Conservation (phyloP, 2,888 invertebrate genomes). For the Patella caerulea region DNA sequence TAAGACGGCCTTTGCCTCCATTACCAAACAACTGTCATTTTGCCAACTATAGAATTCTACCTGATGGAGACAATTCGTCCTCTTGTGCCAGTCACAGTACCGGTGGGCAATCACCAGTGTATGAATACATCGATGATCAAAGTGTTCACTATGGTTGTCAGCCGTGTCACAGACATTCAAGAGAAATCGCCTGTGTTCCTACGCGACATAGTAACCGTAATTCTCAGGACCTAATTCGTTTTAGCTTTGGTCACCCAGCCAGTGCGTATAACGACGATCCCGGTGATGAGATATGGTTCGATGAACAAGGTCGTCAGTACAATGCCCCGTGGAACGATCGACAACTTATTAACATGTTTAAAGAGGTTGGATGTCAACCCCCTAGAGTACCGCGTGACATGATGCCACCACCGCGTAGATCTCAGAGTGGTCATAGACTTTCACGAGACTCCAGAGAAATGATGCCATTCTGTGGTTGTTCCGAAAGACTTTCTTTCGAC, state of each 20-base stretch:
- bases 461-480: slow-evolving; percentile 21
- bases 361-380: neutral
- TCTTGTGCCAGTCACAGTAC: slow-evolving; percentile 38
- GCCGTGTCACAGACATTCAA: slow-evolving; percentile 5
- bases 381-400: neutral
- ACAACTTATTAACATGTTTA: slow-evolving; percentile 2
- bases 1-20: neutral
- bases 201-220: neutral
- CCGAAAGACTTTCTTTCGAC: neutral
- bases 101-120: slow-evolving; percentile 43
- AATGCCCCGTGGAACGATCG: neutral
- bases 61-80: slow-evolving; percentile 33
- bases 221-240: slow-evolving; percentile 27
- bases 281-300: slow-evolving; percentile 3
- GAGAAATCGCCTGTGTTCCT: slow-evolving; percentile 2
- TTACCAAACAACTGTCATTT: slow-evolving; percentile 11
- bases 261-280: slow-evolving; percentile 14
- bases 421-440: slow-evolving; percentile 6
- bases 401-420: neutral
- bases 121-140: slow-evolving; percentile 42
- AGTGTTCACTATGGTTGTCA: slow-evolving; percentile 1
- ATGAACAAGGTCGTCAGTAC: neutral
- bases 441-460: slow-evolving; percentile 23
- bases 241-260: neutral
- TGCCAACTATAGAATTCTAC: slow-evolving; percentile 28